Percentiles rank a stretch among this genome's conserved stretches.
Evolutionary conservation across 2,797 vertebrate species (phyloP).

Genomic region (Squalus acanthias): DNA sequence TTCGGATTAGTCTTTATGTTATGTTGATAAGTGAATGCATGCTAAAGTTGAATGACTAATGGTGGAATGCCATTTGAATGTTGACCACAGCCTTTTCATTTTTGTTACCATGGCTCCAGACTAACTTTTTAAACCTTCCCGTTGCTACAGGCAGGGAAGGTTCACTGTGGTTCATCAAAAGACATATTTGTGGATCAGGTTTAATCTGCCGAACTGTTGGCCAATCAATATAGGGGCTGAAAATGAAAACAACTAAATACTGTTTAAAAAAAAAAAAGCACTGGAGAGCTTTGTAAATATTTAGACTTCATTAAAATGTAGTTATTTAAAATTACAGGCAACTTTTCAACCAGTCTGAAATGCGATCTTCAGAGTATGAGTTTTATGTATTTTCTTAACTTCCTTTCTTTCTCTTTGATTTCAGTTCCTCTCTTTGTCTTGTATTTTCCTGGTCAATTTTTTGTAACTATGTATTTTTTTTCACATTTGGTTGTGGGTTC

Average conservation of each 20-base stretch:
- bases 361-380: neutral
- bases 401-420: neutral
- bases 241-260: neutral
- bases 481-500: neutral
- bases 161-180: neutral
- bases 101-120: neutral
- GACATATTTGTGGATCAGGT: neutral
- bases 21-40: neutral
- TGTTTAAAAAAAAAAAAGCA: neutral
- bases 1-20: neutral
- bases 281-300: neutral
- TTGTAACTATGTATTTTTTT: neutral
- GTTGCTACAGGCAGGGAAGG: neutral
- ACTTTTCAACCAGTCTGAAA: neutral
- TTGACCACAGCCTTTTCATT: neutral
- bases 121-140: neutral
- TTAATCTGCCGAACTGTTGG: neutral
- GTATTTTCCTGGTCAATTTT: neutral
- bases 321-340: neutral
- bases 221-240: neutral
- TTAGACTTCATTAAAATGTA: neutral
- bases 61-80: neutral
- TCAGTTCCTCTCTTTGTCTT: neutral
- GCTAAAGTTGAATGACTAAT: neutral
- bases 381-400: neutral